These are phyloP conservation scores for Muraenolepis orangiensis DNA, from an alignment of 2,797 vertebrate genomes.

Conservation along the genomic window DNA sequence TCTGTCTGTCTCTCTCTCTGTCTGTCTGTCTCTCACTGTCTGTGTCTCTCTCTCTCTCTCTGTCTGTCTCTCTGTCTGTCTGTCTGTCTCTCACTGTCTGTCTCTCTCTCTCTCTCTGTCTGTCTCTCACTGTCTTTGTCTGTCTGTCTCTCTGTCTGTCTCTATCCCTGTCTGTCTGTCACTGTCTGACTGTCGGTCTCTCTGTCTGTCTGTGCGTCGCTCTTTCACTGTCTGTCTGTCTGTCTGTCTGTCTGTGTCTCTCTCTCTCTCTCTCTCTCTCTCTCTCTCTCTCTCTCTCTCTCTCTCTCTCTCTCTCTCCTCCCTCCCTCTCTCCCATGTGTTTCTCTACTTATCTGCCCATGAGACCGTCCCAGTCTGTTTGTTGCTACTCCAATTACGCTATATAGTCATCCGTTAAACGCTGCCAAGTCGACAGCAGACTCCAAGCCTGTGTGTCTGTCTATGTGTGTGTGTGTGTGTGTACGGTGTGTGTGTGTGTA, in stretches of 20 bases:
- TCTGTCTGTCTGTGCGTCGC: slow-evolving; percentile 7
- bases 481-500: slow-evolving; percentile 2
- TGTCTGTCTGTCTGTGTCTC: slow-evolving; percentile 24
- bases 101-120: slow-evolving; percentile 6
- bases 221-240: slow-evolving; percentile 22
- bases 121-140: slow-evolving; percentile 4
- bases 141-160: slow-evolving; percentile 2
- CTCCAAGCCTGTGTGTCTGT: slow-evolving; percentile 15
- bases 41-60: slow-evolving; percentile 10
- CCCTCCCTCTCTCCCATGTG: slow-evolving; percentile 16
- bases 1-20: slow-evolving; percentile 5
- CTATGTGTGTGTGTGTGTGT: slow-evolving; percentile 18
- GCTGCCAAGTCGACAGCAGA: slow-evolving; percentile 28
- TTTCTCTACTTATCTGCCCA: slow-evolving; percentile 28
- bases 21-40: slow-evolving; percentile 29
- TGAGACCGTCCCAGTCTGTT: slow-evolving; percentile 21
- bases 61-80: slow-evolving; percentile 26
- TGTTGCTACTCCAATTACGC: slow-evolving; percentile 34
- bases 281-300: slow-evolving; percentile 11
- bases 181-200: slow-evolving; percentile 23
- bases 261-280: slow-evolving; percentile 17
- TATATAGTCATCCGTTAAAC: slow-evolving; percentile 25
- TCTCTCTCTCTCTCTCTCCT: slow-evolving; percentile 1
- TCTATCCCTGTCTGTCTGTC: slow-evolving; percentile 4
- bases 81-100: slow-evolving; percentile 29